Evolutionary conservation across 2,113 vertebrate genomes (phyloP), one percentile per base, ranked within the genome.

Genomic region (Boulengeromyrus knoepffleri): DNA sequence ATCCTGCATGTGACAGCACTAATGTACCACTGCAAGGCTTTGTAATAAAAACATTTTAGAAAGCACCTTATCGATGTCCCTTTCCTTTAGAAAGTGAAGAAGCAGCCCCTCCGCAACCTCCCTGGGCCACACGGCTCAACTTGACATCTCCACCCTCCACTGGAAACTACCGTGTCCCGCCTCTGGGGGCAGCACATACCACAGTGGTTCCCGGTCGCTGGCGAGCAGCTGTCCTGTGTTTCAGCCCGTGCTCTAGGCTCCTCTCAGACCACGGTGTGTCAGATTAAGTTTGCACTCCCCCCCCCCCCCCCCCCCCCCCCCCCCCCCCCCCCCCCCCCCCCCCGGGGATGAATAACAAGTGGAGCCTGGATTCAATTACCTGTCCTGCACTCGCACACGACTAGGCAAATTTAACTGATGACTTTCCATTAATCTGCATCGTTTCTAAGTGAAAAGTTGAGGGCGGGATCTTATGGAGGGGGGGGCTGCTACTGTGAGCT

Each of bases 361-460:
- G 89, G 92, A 91, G 80, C 8, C 89, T 92, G 92, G 94, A 93
- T 96, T 96, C 94, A 95, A 95, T 95, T 95, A 95, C 93, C 49
- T 92, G 92, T 90, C 90, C 90, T 1, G 90, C 94, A 93, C 94
- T 94, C 93, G 94, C 95, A 94, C 93, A 92, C 92, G 93, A 94
- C 53, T 24, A 88, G 94, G 91, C 95, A 96, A 96, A 95, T 94
- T 94, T 95, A 96, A 94, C 92, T 92, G 95, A 93, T 94, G 93
- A 89, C 91, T 95, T 96, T 96, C 95, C 96, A 96, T 96, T 96
- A 96, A 96, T 96, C 93, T 93, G 92, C 94, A 93, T 92, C 93
- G 94, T 96, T 95, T 95, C 94, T 95, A 95, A 93, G 95, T 96
- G 93, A 93, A 94, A 95, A 95, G 95, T 95, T 46, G 95, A 94